Conservation (phyloP, 2,888 invertebrate species). For the Helicoverpa assulta region DNA sequence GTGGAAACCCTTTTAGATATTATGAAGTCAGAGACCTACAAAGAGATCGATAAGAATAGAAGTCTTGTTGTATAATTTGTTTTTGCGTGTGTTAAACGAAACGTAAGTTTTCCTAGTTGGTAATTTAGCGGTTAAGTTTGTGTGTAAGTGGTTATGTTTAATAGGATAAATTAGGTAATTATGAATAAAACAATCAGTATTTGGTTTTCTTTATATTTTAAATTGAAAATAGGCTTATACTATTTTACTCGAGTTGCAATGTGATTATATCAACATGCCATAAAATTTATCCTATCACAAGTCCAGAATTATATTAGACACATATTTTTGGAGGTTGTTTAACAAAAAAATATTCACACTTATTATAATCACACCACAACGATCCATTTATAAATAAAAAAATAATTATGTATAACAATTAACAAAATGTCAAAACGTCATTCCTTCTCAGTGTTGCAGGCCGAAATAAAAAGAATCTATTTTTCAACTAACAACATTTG, state of each 20-base stretch:
- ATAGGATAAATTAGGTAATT: background rate
- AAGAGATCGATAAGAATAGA: conserved; percentile 67
- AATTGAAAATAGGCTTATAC: conserved; percentile 88
- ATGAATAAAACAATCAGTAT: conserved; percentile 67
- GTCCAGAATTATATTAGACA: conserved; percentile 55
- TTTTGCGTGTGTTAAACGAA: no score
- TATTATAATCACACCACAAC: conserved; percentile 82
- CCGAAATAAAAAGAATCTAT: conserved; percentile 63
- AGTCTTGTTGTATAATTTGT: conserved; percentile 70
- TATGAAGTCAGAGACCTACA: conserved; percentile 72
- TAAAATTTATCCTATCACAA: conserved; percentile 68
- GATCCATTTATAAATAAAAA: conserved; percentile 81
- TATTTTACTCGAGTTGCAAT: conserved; percentile 82
- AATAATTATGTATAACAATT: conserved; percentile 78
- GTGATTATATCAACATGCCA: conserved; percentile 77
- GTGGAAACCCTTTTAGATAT: conserved; percentile 77
- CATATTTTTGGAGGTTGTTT: conserved; percentile 58
- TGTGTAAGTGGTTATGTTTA: background rate
- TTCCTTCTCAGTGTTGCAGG: conserved; percentile 72
- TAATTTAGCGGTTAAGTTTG: background rate
- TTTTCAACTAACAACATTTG: conserved; percentile 61
- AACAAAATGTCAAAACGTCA: conserved; percentile 81
- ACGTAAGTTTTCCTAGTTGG: no score
- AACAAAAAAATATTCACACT: conserved; percentile 61
- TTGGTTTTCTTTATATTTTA: conserved; percentile 82